Percentiles rank a stretch among this genome's conserved stretches.
Conservation (phyloP, 1,140 invertebrate genomes). For the Callitettix versicolor region DNA sequence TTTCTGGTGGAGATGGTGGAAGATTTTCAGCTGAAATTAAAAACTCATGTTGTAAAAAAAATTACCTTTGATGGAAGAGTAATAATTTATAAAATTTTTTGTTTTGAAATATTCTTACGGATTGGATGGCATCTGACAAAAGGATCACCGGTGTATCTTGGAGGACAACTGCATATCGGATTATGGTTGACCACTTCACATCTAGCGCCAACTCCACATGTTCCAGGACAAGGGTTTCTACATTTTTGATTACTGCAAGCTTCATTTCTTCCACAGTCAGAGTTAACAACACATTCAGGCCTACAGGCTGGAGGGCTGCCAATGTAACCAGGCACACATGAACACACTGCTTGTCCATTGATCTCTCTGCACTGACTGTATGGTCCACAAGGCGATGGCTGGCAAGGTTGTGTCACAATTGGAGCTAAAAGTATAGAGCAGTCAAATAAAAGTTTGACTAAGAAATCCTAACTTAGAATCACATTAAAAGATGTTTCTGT, state of each 20-base stretch:
- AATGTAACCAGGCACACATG: constrained; percentile 50
- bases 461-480: too few relatives aligned
- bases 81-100: not conserved
- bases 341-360: constrained; percentile 51
- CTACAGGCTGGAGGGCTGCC: constrained; percentile 59
- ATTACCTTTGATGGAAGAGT: constrained; percentile 26
- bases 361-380: constrained; percentile 49
- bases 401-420: constrained; percentile 30
- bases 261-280: constrained; percentile 52
- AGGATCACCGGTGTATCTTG: constrained; percentile 58
- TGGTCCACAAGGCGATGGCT: constrained; percentile 43
- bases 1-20: constrained; percentile 17
- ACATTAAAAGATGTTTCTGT: not conserved
- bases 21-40: constrained; percentile 23
- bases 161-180: constrained; percentile 53
- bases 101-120: constrained; percentile 28
- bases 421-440: constrained; percentile 15
- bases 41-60: constrained; percentile 28
- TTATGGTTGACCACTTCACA: constrained; percentile 57
- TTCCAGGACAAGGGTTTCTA: constrained; percentile 55
- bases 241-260: constrained; percentile 62
- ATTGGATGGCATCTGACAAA: constrained; percentile 48
- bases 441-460: constrained; percentile 6
- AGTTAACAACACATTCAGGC: constrained; percentile 62
- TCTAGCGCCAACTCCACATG: constrained; percentile 50